Conservation (phyloP, 2,113 vertebrate genomes). For the Antennarius striatus region DNA sequence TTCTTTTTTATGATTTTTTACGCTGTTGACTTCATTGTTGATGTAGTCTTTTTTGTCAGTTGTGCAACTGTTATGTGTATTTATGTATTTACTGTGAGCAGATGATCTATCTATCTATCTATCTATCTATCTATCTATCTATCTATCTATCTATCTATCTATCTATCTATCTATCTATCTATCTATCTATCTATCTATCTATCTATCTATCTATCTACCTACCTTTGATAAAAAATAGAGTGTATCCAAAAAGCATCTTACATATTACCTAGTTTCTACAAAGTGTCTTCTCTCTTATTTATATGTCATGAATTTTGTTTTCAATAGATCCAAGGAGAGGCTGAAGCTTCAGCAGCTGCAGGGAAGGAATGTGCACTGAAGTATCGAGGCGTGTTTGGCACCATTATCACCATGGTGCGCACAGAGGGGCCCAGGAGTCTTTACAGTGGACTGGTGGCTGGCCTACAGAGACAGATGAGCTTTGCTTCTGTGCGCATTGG, state of each 20-base stretch:
- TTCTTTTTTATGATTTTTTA: no score
- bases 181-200: no score
- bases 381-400: conserved; percentile 79
- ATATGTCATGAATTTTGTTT: neutral
- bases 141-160: no score
- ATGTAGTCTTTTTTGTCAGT: no score
- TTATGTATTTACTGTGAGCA: no score
- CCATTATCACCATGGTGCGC: conserved; percentile 79
- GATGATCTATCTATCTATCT: no score
- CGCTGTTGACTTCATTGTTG: no score
- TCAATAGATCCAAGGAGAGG: conserved; percentile 86
- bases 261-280: neutral
- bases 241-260: no score
- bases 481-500: conserved; percentile 79
- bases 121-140: no score
- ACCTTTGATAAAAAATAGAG: neutral
- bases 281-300: neutral
- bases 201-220: no score
- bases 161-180: no score
- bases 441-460: conserved; percentile 80
- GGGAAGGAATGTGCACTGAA: conserved; percentile 43
- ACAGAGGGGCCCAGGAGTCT: conserved; percentile 78
- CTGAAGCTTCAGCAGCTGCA: conserved; percentile 19
- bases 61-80: no score
- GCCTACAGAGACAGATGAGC: conserved; percentile 81